Percentiles rank a stretch among this genome's conserved stretches.
phyloP scores from a whole-genome alignment of 2,797 vertebrate species.

The Diglossa cyanea region DNA sequence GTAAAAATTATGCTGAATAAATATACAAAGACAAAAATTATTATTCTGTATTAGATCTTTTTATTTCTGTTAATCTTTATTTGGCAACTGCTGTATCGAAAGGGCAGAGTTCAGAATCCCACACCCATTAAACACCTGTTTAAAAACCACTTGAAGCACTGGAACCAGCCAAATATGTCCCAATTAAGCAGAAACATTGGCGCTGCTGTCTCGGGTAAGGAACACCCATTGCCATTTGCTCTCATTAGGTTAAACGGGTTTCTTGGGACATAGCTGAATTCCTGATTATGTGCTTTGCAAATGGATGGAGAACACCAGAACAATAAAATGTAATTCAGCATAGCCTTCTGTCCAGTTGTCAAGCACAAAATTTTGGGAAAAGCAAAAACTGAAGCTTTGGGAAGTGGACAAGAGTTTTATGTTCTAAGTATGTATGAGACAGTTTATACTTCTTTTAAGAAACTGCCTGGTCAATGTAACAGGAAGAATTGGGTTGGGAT shows the following conservation, averaged over 20 bases:
- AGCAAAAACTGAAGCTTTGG: not conserved
- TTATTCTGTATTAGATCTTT: constrained; percentile 1
- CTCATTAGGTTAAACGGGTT: constrained; percentile 63
- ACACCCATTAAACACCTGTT: constrained; percentile 65
- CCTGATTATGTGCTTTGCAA: constrained; percentile 52
- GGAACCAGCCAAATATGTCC: constrained; percentile 48
- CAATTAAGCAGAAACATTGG: constrained; percentile 51
- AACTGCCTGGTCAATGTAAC: not conserved
- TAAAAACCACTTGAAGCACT: constrained; percentile 56
- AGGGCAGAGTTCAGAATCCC: constrained; percentile 49
- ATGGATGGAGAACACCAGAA: constrained; percentile 40
- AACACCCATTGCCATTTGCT: constrained; percentile 63
- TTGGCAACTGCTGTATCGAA: constrained; percentile 44
- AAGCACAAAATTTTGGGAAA: not conserved
- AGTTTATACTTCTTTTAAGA: not conserved
- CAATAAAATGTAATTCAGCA: constrained; percentile 44
- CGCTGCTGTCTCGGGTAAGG: constrained; percentile 11
- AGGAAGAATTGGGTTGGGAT: not conserved
- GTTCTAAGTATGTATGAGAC: not conserved
- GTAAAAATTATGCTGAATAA: constrained; percentile 50
- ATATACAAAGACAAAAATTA: constrained; percentile 25
- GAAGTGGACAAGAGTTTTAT: not conserved
- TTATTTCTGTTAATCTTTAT: constrained; percentile 40
- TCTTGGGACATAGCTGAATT: constrained; percentile 58
- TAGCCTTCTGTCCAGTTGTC: constrained; percentile 51